phyloP scores from a whole-genome alignment of 2,113 vertebrate genomes.

The Sorex araneus region DNA sequence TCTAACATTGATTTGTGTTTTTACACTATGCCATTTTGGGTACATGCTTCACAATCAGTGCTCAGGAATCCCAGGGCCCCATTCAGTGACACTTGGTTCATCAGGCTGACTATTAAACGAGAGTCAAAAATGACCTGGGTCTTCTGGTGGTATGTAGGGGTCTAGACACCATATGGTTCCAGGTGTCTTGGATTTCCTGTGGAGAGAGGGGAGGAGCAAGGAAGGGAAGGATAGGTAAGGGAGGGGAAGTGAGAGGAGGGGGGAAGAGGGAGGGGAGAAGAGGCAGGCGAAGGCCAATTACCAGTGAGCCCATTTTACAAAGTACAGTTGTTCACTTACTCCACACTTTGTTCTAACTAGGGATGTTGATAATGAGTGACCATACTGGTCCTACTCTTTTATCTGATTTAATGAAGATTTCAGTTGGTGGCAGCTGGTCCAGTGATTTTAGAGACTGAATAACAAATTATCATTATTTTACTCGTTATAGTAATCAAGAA shows the following conservation, averaged over 20 bases:
- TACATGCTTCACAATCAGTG: conserved; percentile 11
- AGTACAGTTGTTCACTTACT: neutral
- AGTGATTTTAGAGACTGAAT: conserved; percentile 72
- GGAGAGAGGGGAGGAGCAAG: too few species aligned
- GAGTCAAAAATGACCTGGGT: too few species aligned
- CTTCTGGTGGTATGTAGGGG: too few species aligned
- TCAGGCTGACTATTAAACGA: too few species aligned
- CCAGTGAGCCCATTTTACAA: conserved; percentile 56
- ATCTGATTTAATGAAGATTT: conserved; percentile 74
- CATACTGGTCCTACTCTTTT: conserved; percentile 53
- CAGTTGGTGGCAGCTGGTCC: conserved; percentile 62
- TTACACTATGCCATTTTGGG: neutral
- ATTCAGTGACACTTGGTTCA: too few species aligned
- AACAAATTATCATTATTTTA: conserved; percentile 80
- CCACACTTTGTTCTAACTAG: conserved; percentile 72
- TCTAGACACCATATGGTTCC: too few species aligned
- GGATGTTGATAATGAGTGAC: conserved; percentile 69
- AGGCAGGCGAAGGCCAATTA: neutral
- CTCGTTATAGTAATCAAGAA: conserved; percentile 73
- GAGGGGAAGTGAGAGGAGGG: too few species aligned
- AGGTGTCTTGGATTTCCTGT: too few species aligned
- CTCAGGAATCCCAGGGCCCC: too few species aligned
- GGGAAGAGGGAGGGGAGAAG: too few species aligned
- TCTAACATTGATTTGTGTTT: neutral
- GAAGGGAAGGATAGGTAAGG: too few species aligned